Evolutionary conservation across 1,140 invertebrate species (phyloP).

Genomic region (Aphis gossypii): DNA sequence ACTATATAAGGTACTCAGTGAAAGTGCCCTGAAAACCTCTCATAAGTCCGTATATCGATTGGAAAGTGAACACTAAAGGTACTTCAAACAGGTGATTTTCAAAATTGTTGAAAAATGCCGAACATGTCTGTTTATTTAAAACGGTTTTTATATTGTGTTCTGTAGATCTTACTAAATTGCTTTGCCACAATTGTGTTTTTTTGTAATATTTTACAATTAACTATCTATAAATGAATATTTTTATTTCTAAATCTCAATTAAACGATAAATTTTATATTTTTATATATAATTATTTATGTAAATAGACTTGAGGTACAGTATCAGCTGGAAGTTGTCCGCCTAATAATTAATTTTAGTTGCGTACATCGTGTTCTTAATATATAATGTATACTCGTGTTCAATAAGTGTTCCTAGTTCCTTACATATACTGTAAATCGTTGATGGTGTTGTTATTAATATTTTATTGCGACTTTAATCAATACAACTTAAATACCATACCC

Average conservation of each 20-base stretch:
- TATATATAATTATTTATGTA: not conserved
- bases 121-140: not conserved
- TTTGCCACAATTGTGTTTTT: not conserved
- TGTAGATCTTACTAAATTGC: not conserved
- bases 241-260: not conserved
- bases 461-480: not conserved
- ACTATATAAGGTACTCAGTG: not conserved
- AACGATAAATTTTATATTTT: not conserved
- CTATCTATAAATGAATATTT: not conserved
- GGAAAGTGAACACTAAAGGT: not conserved
- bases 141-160: not conserved
- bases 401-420: not conserved
- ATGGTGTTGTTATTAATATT: not conserved
- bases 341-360: no score
- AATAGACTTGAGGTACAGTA: no score
- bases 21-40: not conserved
- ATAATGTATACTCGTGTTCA: no score
- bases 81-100: conserved; percentile 1
- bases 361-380: no score
- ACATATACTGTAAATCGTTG: not conserved
- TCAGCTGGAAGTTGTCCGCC: no score
- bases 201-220: not conserved
- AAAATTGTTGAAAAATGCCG: not conserved
- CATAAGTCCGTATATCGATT: not conserved
- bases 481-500: not conserved